These are phyloP conservation scores for Morone chrysops DNA, from an alignment of 2,113 vertebrate species.

Conservation along the genomic window DNA sequence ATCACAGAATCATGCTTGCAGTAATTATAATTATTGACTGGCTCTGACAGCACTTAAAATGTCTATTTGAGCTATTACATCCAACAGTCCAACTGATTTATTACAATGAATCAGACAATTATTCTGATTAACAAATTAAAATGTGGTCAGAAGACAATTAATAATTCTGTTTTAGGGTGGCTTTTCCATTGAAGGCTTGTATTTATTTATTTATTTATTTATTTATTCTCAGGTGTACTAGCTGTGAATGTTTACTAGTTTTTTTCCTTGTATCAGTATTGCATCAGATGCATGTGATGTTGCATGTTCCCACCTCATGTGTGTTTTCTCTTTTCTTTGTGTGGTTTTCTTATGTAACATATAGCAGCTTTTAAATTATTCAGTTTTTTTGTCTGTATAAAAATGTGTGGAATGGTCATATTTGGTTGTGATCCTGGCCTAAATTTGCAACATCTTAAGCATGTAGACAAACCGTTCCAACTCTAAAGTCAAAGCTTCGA, in stretches of 20 bases:
- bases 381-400: no score
- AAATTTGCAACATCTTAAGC: background rate
- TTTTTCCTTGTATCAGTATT: slow-evolving; percentile 25
- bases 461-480: background rate
- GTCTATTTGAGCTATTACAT: background rate
- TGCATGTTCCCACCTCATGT: background rate
- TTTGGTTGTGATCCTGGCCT: no score
- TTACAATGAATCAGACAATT: background rate
- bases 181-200: background rate
- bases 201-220: slow-evolving; percentile 16
- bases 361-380: no score
- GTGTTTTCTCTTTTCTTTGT: background rate
- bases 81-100: no score
- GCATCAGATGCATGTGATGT: slow-evolving; percentile 23
- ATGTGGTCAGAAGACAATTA: background rate
- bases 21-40: background rate
- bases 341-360: no score
- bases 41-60: background rate
- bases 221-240: slow-evolving; percentile 3
- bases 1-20: background rate
- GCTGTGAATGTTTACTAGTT: slow-evolving; percentile 9
- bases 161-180: background rate
- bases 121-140: background rate
- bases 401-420: no score
- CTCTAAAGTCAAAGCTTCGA: background rate